Evolutionary conservation across 1,140 invertebrate species (phyloP), one percentile per base, ranked within the genome.

Genomic region (Aphis craccivora): DNA sequence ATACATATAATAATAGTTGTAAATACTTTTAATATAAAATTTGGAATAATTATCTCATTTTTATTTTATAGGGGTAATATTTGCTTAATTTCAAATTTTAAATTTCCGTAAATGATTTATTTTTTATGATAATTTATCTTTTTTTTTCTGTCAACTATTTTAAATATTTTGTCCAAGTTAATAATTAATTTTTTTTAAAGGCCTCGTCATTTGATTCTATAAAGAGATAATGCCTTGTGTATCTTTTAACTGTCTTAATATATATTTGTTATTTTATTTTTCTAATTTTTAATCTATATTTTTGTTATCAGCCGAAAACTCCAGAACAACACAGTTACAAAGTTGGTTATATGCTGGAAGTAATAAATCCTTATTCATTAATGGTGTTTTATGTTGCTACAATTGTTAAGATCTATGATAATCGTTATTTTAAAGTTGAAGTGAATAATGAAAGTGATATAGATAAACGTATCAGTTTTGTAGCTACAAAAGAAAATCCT

Each of bases 361-460:
- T 93, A 18, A 40, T 93, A 93, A 93, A 84, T 93, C 81, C 91
- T 37, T 84, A 86, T 51, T 93, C 91, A 53, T 43, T 93, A 4
- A 93, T 93, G 91, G 25, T 93, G 1, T 93, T 93, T 55, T 55
- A 93, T 93, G 76, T 83, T 86, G 91, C 8, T 53, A 86, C 76
- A 93, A 84, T 93, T 53, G 23, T 84, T 84, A 93, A 93, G 35
- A 86, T 84, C 8, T 53, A 93, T 84, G 91, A 93, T 84, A 93
- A 93, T 53, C 81, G 91, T 37, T 93, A 93, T 53, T 93, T 93
- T 86, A 93, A 86, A 93, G 76, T 93, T 86, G 91, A 93, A 86
- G 81, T 93, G 11, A 20, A 93, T 37, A 53, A 93, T 55, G 48
- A 93, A 20, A 25, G 35, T 86, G 48, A 93, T 86, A 8, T 55